phyloP scores from a whole-genome alignment of 1,140 invertebrate genomes.

The Adoxophyes honmai region DNA sequence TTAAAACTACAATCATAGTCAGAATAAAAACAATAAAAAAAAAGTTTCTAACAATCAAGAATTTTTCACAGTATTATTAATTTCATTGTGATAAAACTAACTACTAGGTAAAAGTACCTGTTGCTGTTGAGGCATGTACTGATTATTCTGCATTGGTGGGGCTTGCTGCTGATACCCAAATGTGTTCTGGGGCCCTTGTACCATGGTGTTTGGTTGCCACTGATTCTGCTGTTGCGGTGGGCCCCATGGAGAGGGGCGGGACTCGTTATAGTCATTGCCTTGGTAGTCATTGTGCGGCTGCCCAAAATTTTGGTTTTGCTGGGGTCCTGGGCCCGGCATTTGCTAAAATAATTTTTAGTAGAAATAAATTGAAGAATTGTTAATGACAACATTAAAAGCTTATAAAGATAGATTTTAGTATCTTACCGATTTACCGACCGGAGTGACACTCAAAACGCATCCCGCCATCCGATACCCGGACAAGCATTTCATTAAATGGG shows the following conservation, averaged over 20 bases:
- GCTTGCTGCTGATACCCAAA: neutral
- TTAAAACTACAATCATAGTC: too few species aligned
- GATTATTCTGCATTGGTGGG: too few species aligned
- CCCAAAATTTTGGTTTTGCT: conserved; percentile 1
- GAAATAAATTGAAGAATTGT: too few species aligned
- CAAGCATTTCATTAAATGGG: conserved; percentile 47
- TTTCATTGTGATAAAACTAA: too few species aligned
- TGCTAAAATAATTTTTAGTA: neutral
- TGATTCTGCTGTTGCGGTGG: neutral
- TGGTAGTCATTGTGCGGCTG: neutral
- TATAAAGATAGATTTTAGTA: too few species aligned
- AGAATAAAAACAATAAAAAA: too few species aligned
- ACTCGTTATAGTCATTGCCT: neutral
- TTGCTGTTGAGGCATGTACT: too few species aligned
- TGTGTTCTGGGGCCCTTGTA: neutral
- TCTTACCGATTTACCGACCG: conserved; percentile 54
- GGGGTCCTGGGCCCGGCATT: neutral
- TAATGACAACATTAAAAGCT: too few species aligned
- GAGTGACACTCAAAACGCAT: conserved; percentile 38
- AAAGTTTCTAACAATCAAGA: too few species aligned
- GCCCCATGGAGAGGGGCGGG: too few species aligned
- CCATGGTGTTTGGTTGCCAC: neutral
- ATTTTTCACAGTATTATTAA: too few species aligned
- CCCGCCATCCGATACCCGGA: conserved; percentile 46
- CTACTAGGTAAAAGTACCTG: too few species aligned